Conservation (phyloP, 2,888 invertebrate genomes). For the Sinopyrophorus schimmeli region DNA sequence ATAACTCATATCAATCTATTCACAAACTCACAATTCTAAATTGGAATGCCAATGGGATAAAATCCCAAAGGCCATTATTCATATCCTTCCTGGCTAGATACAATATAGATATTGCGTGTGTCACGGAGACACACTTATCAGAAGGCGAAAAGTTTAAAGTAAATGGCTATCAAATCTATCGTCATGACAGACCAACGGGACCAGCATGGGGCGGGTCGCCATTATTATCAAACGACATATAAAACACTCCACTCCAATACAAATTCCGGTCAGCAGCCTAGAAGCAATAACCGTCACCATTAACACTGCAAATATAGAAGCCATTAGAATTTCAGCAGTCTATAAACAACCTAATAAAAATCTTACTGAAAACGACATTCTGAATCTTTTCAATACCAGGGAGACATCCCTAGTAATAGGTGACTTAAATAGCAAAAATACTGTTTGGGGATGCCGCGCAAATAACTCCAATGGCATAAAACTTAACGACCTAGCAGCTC, state of each 20-base stretch:
- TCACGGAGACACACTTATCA: slow-evolving; percentile 2
- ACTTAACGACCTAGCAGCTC: background rate
- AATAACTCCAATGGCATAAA: slow-evolving; percentile 1
- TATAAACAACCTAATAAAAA: slow-evolving; percentile 6
- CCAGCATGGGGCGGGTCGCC: slow-evolving; percentile 1
- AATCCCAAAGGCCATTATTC: slow-evolving; percentile 6
- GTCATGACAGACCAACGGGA: slow-evolving; percentile 2
- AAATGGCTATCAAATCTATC: slow-evolving; percentile 7
- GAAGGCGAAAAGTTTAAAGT: slow-evolving; percentile 3
- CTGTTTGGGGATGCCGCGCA: background rate
- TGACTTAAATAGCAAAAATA: slow-evolving; percentile 1
- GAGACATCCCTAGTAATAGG: background rate
- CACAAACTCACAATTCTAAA: slow-evolving; percentile 6
- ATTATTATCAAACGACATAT: slow-evolving; percentile 3
- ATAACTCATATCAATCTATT: background rate
- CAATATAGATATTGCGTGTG: slow-evolving; percentile 7
- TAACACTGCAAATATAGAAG: slow-evolving; percentile 1
- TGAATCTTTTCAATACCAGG: background rate
- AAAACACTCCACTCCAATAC: slow-evolving; percentile 2
- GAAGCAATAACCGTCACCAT: slow-evolving; percentile 4
- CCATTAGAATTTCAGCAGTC: slow-evolving; percentile 1
- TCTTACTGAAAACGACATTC: slow-evolving; percentile 2
- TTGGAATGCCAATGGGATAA: slow-evolving; percentile 4
- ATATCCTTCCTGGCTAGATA: slow-evolving; percentile 8
- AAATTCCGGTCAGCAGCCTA: background rate